phyloP scores from a whole-genome alignment of 30 jellyfish, hydroid and myxozoan species.

The Mastigias papua region DNA sequence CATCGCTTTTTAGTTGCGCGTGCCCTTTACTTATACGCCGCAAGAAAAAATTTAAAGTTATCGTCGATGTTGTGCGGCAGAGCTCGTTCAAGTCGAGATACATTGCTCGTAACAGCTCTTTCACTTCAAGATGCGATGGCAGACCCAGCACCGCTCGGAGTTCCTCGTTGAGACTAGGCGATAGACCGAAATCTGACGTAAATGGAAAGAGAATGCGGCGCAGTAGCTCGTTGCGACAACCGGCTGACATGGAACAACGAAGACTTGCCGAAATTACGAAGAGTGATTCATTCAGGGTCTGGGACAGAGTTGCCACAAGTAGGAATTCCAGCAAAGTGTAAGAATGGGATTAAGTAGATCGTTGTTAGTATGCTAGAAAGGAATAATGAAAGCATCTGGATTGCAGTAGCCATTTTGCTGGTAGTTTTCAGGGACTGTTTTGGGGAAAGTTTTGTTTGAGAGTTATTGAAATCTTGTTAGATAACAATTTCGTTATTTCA shows the following conservation, averaged over 20 bases:
- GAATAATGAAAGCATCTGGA: too few relatives aligned
- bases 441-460: too few relatives aligned
- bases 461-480: too few relatives aligned
- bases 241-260: constrained; percentile 14
- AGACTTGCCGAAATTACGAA: constrained; percentile 1
- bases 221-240: constrained; percentile 23
- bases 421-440: too few relatives aligned
- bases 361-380: too few relatives aligned
- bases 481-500: too few relatives aligned
- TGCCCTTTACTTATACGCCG: constrained; percentile 67
- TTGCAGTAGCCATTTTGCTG: too few relatives aligned
- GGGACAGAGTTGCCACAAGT: constrained; percentile 36
- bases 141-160: constrained; percentile 37
- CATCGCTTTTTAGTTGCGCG: constrained; percentile 56
- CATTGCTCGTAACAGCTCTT: constrained; percentile 50
- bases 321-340: constrained; percentile 22
- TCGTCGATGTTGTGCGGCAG: constrained; percentile 65
- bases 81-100: constrained; percentile 56
- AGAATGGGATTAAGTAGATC: neutral
- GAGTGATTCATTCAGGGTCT: constrained; percentile 43
- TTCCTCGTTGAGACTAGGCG: constrained; percentile 32
- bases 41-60: constrained; percentile 54
- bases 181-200: neutral
- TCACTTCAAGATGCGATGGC: constrained; percentile 39
- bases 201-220: constrained; percentile 15